These are phyloP conservation scores for Pseudachorutes palmiensis DNA, from an alignment of 1,140 invertebrate genomes.

Conservation along the genomic window DNA sequence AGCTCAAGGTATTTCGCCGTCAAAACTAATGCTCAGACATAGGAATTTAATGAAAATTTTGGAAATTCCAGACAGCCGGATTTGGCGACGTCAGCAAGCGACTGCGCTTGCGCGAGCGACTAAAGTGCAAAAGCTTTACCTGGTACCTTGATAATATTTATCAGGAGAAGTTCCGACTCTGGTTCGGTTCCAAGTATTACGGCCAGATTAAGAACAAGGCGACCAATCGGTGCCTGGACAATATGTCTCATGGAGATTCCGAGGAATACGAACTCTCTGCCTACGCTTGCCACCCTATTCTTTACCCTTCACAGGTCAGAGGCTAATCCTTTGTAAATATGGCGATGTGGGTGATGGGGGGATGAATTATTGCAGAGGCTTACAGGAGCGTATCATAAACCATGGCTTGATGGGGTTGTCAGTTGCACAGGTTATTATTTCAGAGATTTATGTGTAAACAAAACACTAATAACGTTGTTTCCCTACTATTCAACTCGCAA, in stretches of 20 bases:
- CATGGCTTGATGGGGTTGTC: too few relatives aligned
- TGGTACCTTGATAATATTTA: conserved; percentile 77
- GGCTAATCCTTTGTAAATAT: background rate
- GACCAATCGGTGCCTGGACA: conserved; percentile 66
- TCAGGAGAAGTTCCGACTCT: conserved; percentile 34
- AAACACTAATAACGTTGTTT: too few relatives aligned
- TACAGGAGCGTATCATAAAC: too few relatives aligned
- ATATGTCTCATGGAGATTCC: conserved; percentile 63
- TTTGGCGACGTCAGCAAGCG: conserved; percentile 75
- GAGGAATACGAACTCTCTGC: conserved; percentile 60
- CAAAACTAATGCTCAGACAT: background rate
- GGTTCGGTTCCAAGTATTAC: conserved; percentile 25
- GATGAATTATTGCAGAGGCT: too few relatives aligned
- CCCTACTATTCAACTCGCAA: too few relatives aligned
- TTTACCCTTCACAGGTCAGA: conserved; percentile 51
- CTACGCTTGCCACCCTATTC: conserved; percentile 63
- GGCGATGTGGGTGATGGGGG: too few relatives aligned
- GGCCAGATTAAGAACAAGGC: conserved; percentile 39
- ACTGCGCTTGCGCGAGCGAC: conserved; percentile 59
- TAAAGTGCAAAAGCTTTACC: conserved; percentile 56
- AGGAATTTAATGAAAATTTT: conserved; percentile 13
- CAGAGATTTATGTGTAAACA: too few relatives aligned
- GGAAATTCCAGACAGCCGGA: conserved; percentile 42
- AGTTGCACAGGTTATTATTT: too few relatives aligned
- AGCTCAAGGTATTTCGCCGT: conserved; percentile 54